Percentiles rank a stretch among this genome's conserved stretches.
phyloP scores from a whole-genome alignment of 2,797 vertebrate species.

The Basileuterus tristriatus region DNA sequence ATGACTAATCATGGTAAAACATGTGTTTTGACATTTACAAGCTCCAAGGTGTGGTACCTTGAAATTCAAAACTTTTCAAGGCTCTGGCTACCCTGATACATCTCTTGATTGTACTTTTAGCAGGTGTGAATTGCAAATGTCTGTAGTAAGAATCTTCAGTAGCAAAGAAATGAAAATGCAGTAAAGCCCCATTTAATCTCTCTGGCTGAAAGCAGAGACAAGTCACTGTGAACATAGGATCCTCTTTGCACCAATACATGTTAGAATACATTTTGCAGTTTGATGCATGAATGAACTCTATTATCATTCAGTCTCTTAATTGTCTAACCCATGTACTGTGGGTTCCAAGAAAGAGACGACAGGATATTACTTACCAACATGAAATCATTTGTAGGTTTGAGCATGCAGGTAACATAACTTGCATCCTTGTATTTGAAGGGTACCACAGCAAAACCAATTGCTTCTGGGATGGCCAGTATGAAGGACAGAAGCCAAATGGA shows the following conservation, averaged over 20 bases:
- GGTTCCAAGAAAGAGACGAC: neutral
- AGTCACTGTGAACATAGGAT: neutral
- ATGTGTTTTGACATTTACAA: slow-evolving; percentile 7
- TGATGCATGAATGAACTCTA: neutral
- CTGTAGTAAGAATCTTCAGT: neutral
- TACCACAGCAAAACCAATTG: slow-evolving; percentile 86
- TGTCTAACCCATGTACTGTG: neutral
- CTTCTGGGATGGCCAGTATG: slow-evolving; percentile 92
- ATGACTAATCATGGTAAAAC: neutral
- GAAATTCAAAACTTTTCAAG: neutral
- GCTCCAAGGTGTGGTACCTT: neutral
- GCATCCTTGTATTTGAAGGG: slow-evolving; percentile 78
- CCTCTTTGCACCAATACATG: neutral
- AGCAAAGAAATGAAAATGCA: neutral
- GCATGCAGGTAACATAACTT: slow-evolving; percentile 85
- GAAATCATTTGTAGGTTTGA: slow-evolving; percentile 77
- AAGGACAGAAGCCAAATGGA: slow-evolving; percentile 93
- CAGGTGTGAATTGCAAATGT: neutral
- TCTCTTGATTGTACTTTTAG: neutral
- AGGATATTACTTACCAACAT: slow-evolving; percentile 77
- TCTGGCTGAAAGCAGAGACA: neutral
- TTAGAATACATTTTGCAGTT: neutral
- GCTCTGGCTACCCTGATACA: neutral
- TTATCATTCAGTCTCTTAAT: neutral
- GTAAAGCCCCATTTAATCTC: neutral